Evolutionary conservation across 2,888 invertebrate genomes (phyloP).

Genomic region (Acrocera orbiculus): DNA sequence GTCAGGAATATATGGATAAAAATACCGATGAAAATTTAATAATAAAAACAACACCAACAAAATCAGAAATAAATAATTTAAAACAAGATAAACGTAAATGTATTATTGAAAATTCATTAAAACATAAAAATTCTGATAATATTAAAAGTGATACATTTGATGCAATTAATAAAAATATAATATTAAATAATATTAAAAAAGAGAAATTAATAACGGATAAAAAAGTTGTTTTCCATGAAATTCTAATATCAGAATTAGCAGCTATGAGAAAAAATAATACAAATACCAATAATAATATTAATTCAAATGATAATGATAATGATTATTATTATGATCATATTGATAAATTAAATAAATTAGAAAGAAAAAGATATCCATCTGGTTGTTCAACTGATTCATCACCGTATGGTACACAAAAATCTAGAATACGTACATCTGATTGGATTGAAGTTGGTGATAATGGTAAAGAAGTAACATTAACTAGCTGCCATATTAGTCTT

Average conservation of each 20-base stretch:
- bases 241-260: slow-evolving; percentile 51
- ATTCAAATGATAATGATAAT: background rate
- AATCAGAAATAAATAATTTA: background rate
- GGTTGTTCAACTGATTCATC: slow-evolving; percentile 31
- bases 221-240: slow-evolving; percentile 38
- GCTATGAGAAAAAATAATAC: slow-evolving; percentile 36
- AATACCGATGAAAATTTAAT: background rate
- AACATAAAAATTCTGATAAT: no score
- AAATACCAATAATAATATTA: slow-evolving; percentile 1
- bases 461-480: slow-evolving; percentile 36
- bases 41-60: background rate
- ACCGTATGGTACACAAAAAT: slow-evolving; percentile 28
- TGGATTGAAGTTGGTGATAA: slow-evolving; percentile 39
- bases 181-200: no score
- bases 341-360: slow-evolving; percentile 10
- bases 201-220: slow-evolving; percentile 26
- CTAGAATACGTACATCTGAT: slow-evolving; percentile 33
- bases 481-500: slow-evolving; percentile 39
- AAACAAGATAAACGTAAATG: slow-evolving; percentile 14
- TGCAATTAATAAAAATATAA: no score
- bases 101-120: no score
- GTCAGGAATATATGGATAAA: background rate
- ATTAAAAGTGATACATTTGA: no score
- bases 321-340: background rate
- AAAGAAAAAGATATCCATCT: slow-evolving; percentile 26